Evolutionary conservation across 2,888 invertebrate genomes (phyloP), one percentile per base, ranked within the genome.

Genomic region (Drosophila koepferae): DNA sequence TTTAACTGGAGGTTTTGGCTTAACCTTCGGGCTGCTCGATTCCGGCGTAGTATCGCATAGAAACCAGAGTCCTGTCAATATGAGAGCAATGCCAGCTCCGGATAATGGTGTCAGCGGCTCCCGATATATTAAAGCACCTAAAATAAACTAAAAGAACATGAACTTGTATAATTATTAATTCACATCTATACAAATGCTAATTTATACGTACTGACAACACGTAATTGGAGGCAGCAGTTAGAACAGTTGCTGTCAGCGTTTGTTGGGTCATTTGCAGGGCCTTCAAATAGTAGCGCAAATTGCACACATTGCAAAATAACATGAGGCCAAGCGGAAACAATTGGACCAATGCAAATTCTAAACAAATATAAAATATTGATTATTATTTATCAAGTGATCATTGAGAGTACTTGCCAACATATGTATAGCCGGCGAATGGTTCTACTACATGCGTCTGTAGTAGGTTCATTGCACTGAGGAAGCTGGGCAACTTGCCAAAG

Each of bases 11-110:
- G 8, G 1, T 2, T 38, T 23, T 23, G 16, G 36, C 16, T n/a
- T 23, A 5, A 10, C 9, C 10, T 1, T 0, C 51, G 34, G 12
- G 4, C 16, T 38, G 18, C 12, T 38, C 6, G 23, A 2, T 1
- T 41, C 65, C 2, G 18, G 40, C 9, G 34, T 12, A 0, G 78
- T 92, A 48, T 86, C 91, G 63, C 95, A 94, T 7, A 97, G 94
- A 64, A 97, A 93, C 31, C 95, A 92, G 31, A 97, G 93, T 9
- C 97, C 97, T 43, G 94, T 85, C 9, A 97, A 92, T 66, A 97
- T 96, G 16, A 96, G 93, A 20, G 94, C 90, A 7, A 96, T 95
- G 1, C 97, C 97, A 12, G 94, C 82, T 95, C 96, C 96, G 95
- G 97, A 97, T 41, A 94, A 91, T 8, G 95, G 56, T 0, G 96